These are phyloP conservation scores for Sweltsa coloradensis DNA, from an alignment of 1,140 invertebrate species.

Conservation along the genomic window DNA sequence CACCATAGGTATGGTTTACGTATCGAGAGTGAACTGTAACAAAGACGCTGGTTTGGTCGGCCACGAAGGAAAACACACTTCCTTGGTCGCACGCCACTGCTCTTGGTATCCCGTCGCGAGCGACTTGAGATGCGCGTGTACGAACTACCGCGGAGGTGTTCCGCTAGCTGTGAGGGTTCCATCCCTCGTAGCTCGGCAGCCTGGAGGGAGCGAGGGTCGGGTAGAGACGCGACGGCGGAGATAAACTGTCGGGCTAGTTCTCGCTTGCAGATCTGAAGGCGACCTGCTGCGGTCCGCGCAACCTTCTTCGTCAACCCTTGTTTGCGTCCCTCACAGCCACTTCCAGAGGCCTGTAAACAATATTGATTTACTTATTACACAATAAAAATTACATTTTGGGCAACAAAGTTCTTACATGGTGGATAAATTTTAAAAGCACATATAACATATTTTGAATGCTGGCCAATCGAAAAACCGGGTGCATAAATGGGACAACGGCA, in stretches of 20 bases:
- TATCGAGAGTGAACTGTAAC: neutral
- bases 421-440: neutral
- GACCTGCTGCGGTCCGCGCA: slow-evolving; percentile 1
- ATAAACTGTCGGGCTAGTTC: slow-evolving; percentile 5
- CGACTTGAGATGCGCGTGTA: slow-evolving; percentile 1
- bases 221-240: neutral
- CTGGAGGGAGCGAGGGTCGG: neutral
- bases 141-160: neutral
- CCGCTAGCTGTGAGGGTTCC: neutral
- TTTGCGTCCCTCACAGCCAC: slow-evolving; percentile 65
- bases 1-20: too few species aligned
- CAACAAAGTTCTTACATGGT: neutral
- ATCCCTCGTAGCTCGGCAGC: neutral
- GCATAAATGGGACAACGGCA: too few species aligned
- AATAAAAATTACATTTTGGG: neutral
- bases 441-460: neutral
- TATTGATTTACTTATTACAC: slow-evolving; percentile 2
- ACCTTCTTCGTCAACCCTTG: slow-evolving; percentile 67
- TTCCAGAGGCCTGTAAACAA: slow-evolving; percentile 45
- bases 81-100: neutral
- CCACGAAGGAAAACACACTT: slow-evolving; percentile 8
- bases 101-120: slow-evolving; percentile 1
- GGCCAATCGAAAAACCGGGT: too few species aligned
- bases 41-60: neutral
- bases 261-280: slow-evolving; percentile 5